phyloP scores from a whole-genome alignment of 2,888 invertebrate species.

The Ornithoptera priamus region DNA sequence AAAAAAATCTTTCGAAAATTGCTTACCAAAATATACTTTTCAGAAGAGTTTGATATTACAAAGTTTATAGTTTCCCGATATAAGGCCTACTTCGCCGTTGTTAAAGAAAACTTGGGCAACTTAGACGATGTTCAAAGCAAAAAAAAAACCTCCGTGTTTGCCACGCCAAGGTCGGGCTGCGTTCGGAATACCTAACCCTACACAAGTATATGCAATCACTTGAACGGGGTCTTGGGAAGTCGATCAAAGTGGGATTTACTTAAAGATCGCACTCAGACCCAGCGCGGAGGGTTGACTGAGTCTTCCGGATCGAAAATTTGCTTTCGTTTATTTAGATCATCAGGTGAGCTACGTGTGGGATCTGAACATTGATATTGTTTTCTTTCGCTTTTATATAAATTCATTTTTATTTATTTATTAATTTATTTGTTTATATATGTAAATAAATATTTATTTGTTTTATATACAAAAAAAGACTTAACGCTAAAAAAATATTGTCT shows the following conservation, averaged over 20 bases:
- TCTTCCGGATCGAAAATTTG: conserved; percentile 66
- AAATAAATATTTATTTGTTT: too few relatives aligned
- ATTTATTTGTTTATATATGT: too few relatives aligned
- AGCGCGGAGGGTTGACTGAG: conserved; percentile 48
- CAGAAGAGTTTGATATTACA: neutral
- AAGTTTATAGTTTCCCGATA: conserved; percentile 5
- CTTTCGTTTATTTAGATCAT: conserved; percentile 63
- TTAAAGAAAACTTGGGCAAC: conserved; percentile 25
- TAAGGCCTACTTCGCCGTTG: neutral
- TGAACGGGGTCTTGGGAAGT: conserved; percentile 49
- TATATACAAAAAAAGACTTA: too few relatives aligned
- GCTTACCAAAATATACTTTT: neutral
- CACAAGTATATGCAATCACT: conserved; percentile 54
- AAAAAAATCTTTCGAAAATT: neutral
- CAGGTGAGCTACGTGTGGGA: conserved; percentile 49
- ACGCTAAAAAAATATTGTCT: too few relatives aligned
- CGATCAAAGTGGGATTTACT: conserved; percentile 74
- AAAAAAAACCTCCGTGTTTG: conserved; percentile 34
- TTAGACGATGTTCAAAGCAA: conserved; percentile 29
- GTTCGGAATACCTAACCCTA: conserved; percentile 53
- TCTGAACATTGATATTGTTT: conserved; percentile 22
- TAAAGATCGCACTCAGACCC: conserved; percentile 47
- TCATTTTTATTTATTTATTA: too few relatives aligned
- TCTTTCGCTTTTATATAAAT: neutral
- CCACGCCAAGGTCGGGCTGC: conserved; percentile 45